These are phyloP conservation scores for Patella caerulea DNA, from an alignment of 2,888 invertebrate species.

Conservation along the genomic window DNA sequence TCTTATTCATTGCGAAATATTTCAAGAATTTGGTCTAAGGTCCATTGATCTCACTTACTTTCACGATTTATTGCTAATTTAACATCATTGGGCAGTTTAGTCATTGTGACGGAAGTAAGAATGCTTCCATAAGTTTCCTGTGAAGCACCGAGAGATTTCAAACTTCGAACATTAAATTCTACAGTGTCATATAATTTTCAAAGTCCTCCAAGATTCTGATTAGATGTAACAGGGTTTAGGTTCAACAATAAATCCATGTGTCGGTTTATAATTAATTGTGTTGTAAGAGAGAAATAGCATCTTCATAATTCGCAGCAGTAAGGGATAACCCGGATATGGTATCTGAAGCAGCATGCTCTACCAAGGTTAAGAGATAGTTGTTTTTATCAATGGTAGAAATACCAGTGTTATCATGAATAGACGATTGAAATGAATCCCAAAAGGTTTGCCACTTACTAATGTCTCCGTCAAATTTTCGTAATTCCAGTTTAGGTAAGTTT, in stretches of 20 bases:
- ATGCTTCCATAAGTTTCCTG: neutral
- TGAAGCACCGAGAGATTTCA: neutral
- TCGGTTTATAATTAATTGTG: slow-evolving; percentile 7
- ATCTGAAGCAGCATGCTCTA: neutral
- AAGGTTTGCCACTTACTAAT: neutral
- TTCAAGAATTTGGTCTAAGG: neutral
- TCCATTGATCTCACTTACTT: neutral
- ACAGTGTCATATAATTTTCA: neutral
- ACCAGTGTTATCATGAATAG: neutral
- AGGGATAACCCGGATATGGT: neutral
- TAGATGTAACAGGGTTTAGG: neutral
- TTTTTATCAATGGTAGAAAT: neutral
- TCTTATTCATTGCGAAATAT: slow-evolving; percentile 1
- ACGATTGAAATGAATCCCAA: neutral
- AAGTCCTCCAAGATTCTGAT: neutral
- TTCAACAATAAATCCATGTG: neutral
- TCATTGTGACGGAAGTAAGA: neutral
- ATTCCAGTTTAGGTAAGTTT: slow-evolving; percentile 2
- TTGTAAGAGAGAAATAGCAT: neutral
- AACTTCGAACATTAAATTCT: slow-evolving; percentile 2
- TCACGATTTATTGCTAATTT: neutral
- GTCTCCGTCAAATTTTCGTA: neutral
- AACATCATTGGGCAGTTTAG: neutral
- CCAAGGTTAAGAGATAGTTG: neutral
- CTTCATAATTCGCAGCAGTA: neutral